These are phyloP conservation scores for Hemibagrus guttatus DNA, from an alignment of 2,797 vertebrate species.

Conservation along the genomic window DNA sequence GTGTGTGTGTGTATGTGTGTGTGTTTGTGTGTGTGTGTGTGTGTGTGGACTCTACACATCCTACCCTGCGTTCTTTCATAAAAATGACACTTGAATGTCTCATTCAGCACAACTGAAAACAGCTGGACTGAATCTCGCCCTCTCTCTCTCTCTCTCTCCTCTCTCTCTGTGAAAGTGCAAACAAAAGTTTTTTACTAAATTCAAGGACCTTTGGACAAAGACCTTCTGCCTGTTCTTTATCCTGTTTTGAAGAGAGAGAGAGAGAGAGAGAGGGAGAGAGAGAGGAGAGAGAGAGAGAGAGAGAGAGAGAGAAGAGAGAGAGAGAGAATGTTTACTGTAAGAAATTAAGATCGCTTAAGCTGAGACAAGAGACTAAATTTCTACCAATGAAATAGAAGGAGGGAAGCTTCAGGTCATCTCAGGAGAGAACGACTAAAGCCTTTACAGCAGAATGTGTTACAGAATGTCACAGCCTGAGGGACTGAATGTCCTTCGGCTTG, in stretches of 20 bases:
- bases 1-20: slow-evolving; percentile 36
- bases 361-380: neutral
- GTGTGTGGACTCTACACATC: slow-evolving; percentile 53
- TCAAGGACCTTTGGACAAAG: slow-evolving; percentile 9
- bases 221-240: neutral
- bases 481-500: neutral
- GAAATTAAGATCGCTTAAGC: neutral
- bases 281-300: neutral
- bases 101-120: slow-evolving; percentile 67
- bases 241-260: neutral
- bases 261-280: neutral
- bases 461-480: slow-evolving; percentile 9
- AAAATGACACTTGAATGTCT: slow-evolving; percentile 73
- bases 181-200: neutral
- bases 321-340: neutral
- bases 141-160: slow-evolving; percentile 16
- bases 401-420: neutral
- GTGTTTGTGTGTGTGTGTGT: slow-evolving; percentile 34
- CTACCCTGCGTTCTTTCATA: slow-evolving; percentile 68
- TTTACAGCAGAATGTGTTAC: neutral
- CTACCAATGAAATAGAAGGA: neutral
- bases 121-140: slow-evolving; percentile 68
- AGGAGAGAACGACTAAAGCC: neutral
- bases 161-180: neutral
- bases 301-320: slow-evolving; percentile 4